These are phyloP conservation scores for Xiphophorus hellerii DNA, from an alignment of 2,113 vertebrate species.

Conservation along the genomic window DNA sequence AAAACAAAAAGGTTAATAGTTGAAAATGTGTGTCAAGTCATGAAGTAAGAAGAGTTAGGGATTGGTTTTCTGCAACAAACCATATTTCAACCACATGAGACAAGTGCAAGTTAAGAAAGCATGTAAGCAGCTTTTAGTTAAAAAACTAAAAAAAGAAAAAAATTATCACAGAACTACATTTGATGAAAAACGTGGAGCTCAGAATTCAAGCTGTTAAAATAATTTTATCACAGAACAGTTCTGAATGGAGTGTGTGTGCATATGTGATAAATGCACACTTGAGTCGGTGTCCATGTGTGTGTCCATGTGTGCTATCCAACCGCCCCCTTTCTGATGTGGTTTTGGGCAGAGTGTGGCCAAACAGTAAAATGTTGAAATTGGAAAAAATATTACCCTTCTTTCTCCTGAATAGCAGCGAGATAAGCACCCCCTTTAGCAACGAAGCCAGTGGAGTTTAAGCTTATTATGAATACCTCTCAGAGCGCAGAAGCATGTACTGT, in stretches of 20 bases:
- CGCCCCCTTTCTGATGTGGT: conserved; percentile 44
- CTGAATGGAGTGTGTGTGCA: conserved; percentile 11
- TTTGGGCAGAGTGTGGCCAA: conserved; percentile 58
- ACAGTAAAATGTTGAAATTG: conserved; percentile 78
- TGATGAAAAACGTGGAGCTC: conserved; percentile 39
- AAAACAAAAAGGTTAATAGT: conserved; percentile 63
- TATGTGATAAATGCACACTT: conserved; percentile 7
- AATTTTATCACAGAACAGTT: conserved; percentile 42
- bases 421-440: conserved; percentile 81
- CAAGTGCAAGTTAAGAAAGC: background rate
- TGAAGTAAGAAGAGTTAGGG: conserved; percentile 3
- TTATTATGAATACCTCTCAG: conserved; percentile 82
- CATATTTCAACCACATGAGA: conserved; percentile 16
- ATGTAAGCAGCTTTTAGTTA: conserved; percentile 9
- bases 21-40: conserved; percentile 52
- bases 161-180: conserved; percentile 68
- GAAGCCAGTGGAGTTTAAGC: conserved; percentile 78
- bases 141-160: conserved; percentile 51
- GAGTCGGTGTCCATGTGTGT: conserved; percentile 34
- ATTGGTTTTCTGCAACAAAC: conserved; percentile 4
- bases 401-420: conserved; percentile 75
- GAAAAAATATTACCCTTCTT: conserved; percentile 79
- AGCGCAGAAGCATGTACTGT: conserved; percentile 77
- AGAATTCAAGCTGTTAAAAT: conserved; percentile 31
- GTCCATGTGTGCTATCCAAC: conserved; percentile 47